Percentiles rank a stretch among this genome's conserved stretches.
Conservation (phyloP, 2,113 vertebrate species). For the Nothoprocta perdicaria region DNA sequence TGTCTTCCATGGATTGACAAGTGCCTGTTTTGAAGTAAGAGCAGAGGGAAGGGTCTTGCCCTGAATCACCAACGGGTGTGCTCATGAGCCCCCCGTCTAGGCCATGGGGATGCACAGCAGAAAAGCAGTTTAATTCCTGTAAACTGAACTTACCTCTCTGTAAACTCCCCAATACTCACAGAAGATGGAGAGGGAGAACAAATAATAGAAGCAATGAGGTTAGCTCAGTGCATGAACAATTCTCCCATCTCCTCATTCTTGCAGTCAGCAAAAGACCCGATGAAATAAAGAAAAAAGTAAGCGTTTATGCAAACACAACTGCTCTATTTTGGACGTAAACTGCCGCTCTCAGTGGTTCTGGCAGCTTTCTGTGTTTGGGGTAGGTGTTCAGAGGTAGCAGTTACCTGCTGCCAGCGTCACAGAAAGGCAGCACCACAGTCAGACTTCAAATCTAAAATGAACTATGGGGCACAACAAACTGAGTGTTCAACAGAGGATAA, state of each 20-base stretch:
- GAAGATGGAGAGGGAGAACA: not conserved
- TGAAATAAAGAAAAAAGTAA: accelerated
- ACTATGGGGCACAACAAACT: accelerated
- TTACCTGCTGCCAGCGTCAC: not conserved
- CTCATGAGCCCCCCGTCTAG: accelerated
- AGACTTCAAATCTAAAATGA: not conserved
- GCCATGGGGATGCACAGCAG: accelerated
- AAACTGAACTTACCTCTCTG: not conserved
- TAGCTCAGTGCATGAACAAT: too few species aligned
- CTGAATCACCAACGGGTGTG: not conserved
- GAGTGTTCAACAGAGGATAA: not conserved
- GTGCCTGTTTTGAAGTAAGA: accelerated
- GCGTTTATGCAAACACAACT: not conserved
- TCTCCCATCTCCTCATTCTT: not conserved
- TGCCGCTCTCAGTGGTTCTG: accelerated
- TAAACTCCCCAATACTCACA: not conserved
- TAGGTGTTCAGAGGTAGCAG: not conserved
- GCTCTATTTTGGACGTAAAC: accelerated
- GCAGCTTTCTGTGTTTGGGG: not conserved
- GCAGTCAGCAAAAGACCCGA: not conserved
- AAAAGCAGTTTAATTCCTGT: not conserved
- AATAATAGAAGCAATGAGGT: accelerated
- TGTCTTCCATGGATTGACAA: accelerated
- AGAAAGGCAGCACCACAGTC: not conserved
- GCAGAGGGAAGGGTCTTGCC: not conserved